Base-by-base conservation (phyloP, 2,888 invertebrate species). In the Noctua comes region DNA sequence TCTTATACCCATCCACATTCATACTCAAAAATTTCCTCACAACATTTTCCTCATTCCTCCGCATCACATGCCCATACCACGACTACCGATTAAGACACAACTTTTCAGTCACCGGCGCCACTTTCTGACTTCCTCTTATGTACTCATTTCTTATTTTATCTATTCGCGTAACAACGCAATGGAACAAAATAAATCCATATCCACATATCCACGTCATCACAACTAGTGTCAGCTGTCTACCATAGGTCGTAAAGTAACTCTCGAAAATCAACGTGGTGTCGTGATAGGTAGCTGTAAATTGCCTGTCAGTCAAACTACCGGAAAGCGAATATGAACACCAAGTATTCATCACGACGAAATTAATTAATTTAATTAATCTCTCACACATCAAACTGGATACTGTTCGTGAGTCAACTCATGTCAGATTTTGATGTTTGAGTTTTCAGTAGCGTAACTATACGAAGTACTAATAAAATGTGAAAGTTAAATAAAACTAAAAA, bases 321-420 rank as follows among this genome's bases (percentile, higher is more conserved):
- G 43, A 54, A 75, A 65, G 70, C 36, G 57, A 68, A 69, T 75
- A 83, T 75, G 64, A 79, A 51, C 80, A 46, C 36, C 68, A 65
- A 79, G 84, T 79, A 68, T 83, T 75, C 71, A 65, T 79, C 71
- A 72, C 40, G 71, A 40, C 57, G n/a, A 75, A 75, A 84, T 84
- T 80, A 84, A 83, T 84, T 84, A 75, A 84, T 79, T 84, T 24
- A 72, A 83, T 80, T 80, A 75, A 84, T 79, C 71, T 79, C 71
- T 64, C 46, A 48, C 57, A 11, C 74, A 79, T 70, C 66, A 73
- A 65, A 54, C 31, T 48, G 36, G 48, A 57, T 62, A 75, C 62
- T 46, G 64, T 65, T 59, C 21, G 51, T 24, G 71, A 74, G 70
- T 62, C 27, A 36, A 71, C 18, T 77, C 11, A 36, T 51, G 72